These are phyloP conservation scores for Rhineura floridana DNA, from an alignment of 2,113 vertebrate species.

Conservation along the genomic window DNA sequence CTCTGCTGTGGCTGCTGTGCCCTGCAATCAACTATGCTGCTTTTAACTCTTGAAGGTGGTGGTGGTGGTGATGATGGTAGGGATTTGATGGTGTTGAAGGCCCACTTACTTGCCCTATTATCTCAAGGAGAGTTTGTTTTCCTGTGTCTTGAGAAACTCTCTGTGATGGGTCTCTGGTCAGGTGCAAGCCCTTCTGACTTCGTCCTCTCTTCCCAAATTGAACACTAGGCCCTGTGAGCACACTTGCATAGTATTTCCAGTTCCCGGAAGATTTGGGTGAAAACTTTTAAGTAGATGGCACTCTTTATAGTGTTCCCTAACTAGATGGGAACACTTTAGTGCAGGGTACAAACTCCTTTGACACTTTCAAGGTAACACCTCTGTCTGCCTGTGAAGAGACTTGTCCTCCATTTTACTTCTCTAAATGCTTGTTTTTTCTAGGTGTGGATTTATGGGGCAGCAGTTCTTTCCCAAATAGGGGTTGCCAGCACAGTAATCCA, in stretches of 20 bases:
- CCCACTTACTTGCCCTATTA: not conserved
- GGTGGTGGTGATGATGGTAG: not conserved
- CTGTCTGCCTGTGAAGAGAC: not conserved
- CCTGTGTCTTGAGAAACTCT: not conserved
- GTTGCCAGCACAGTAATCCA: conserved; percentile 3
- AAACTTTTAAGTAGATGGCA: not conserved
- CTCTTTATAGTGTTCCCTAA: not conserved
- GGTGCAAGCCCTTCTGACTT: not conserved
- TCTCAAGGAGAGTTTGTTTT: not conserved
- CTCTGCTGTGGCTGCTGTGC: not conserved
- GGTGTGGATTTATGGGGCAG: not conserved
- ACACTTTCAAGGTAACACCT: not conserved
- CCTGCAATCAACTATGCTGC: not conserved
- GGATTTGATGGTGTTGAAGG: not conserved
- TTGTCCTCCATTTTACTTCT: not conserved
- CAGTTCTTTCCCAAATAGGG: not conserved
- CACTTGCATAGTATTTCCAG: not conserved
- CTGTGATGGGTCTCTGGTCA: not conserved
- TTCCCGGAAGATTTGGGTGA: not conserved
- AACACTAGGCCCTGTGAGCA: not conserved
- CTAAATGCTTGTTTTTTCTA: not conserved
- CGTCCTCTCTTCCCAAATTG: not conserved
- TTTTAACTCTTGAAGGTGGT: not conserved
- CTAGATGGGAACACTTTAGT: not conserved
- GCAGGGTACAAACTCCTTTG: not conserved